Base-by-base conservation (phyloP, 1,140 invertebrate species). In the Bombyx mandarina region DNA sequence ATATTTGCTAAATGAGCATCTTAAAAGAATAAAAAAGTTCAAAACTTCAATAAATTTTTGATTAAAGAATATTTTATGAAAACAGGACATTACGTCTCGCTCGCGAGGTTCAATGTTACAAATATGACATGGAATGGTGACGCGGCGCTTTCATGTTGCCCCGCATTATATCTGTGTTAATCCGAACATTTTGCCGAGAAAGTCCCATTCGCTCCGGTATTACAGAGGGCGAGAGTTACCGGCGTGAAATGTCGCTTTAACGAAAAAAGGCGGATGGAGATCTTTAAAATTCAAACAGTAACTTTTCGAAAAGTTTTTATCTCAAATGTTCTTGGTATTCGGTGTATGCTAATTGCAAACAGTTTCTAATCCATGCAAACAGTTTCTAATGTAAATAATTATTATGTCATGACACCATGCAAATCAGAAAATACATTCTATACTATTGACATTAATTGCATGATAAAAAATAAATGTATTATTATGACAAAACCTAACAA, bases 281-380 rank as follows among this genome's bases (percentile, higher is more conserved):
- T 52, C 22, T 22, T 49, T 22, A 35, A 35, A 35, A 35, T 35
- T 35, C n/a, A 49, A 18, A 49, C n/a, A 26, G 49, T 45, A 61
- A 53, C 47, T 45, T 43, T 45, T 46, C 45, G 56, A 62, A 58
- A 58, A 61, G 49, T 59, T 66, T 58, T 62, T 60, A 66, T 61
- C 65, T 69, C 63, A 67, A 63, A 62, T 65, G 71, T 65, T 61
- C 56, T 62, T 65, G 60, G 64, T 66, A 70, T 67, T 69, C 61
- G 52, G 60, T 62, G 66, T 62, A 68, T 71, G 73, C 65, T 72
- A 72, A 74, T 76, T 73, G 73, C 67, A 35, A 4, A 35, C 26
- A n/a, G n/a, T n/a, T n/a, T n/a, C n/a, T n/a, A n/a, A n/a, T n/a
- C n/a, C n/a, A n/a, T n/a, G n/a, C n/a, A n/a, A n/a, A n/a, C n/a